Base-by-base conservation (phyloP, 2,797 vertebrate species). In the Tadarida brasiliensis region DNA sequence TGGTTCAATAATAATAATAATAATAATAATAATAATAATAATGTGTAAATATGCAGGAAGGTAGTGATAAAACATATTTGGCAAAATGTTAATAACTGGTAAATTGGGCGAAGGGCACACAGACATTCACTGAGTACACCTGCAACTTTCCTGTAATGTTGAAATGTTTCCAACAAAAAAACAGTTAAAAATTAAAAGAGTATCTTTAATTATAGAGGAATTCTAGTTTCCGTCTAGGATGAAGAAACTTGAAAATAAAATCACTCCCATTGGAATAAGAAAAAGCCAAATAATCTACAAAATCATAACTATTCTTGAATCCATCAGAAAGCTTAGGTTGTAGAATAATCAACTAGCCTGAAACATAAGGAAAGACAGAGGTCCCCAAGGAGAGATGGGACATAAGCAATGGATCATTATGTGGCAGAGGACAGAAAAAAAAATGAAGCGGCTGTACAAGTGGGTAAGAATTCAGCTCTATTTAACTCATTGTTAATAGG, bases 121-220 rank as follows among this genome's bases (percentile, higher is more conserved):
- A 80, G 39, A 24, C 93, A 11, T 77, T 92, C 30, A 78, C 4
- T 30, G 63, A 89, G 19, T 39, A 68, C 19, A 51, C 71, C 30
- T 70, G 24, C 6, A 71, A 93, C 28, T 81, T 74, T 86, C 28
- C 94, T 54, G 1, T 76, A 78, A 93, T 57, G 71, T 15, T 71
- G 63, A 90, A 95, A 87, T 94, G 39, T 86, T 86, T 82, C 47
- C 59, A 93, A 94, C 92, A 86, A 90, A n/a, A n/a, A 85, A 94
- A 91, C 28, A 90, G 71, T 71, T 63, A 88, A 70, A 73, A 95
- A 82, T 67, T 77, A 87, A 76, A 85, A 92, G 16, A 82, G 44
- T 20, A 33, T 30, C n/a, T 84, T 89, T 84, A 54, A 96, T 83
- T 76, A 86, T 2, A 78, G 51, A 97, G 26, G 30, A 80, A 71